These are phyloP conservation scores for Etheostoma cragini DNA, from an alignment of 2,113 vertebrate species.

Conservation along the genomic window DNA sequence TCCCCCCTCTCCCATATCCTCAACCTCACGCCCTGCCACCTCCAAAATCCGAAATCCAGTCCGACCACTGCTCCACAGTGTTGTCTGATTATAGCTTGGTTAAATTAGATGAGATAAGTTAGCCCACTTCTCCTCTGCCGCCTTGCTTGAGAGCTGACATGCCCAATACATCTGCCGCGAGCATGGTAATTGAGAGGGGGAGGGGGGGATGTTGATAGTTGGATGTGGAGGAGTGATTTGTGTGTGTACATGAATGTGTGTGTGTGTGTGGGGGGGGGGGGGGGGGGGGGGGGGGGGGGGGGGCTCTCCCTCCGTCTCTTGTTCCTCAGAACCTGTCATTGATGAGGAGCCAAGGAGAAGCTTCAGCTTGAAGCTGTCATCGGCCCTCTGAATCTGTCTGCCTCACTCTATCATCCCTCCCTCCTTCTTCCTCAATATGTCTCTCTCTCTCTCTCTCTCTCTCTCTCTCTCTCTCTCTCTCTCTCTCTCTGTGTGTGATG, in stretches of 20 bases:
- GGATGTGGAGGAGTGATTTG: constrained; percentile 44
- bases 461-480: constrained; percentile 8
- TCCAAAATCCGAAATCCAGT: constrained; percentile 7
- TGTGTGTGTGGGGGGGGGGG: constrained; percentile 29
- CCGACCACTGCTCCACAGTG: constrained; percentile 26
- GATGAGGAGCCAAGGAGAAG: constrained; percentile 78
- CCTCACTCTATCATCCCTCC: constrained; percentile 69
- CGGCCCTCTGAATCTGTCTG: constrained; percentile 70
- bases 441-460: constrained; percentile 13
- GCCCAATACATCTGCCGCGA: constrained; percentile 66
- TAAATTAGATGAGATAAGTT: constrained; percentile 73
- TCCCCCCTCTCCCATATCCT: neutral
- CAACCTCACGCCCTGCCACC: neutral
- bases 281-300: neutral
- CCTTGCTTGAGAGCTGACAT: constrained; percentile 72
- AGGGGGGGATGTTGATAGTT: neutral
- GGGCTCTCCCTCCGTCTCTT: constrained; percentile 46
- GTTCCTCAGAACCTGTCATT: constrained; percentile 79
- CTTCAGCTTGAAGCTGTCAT: constrained; percentile 80
- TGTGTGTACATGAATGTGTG: constrained; percentile 32
- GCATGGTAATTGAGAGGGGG: constrained; percentile 75
- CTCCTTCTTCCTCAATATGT: constrained; percentile 11
- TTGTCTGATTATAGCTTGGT: constrained; percentile 61
- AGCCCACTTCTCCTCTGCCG: constrained; percentile 64
- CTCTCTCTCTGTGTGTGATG: constrained; percentile 33